These are phyloP conservation scores for Arge pagana DNA, from an alignment of 2,888 invertebrate species.

Conservation along the genomic window DNA sequence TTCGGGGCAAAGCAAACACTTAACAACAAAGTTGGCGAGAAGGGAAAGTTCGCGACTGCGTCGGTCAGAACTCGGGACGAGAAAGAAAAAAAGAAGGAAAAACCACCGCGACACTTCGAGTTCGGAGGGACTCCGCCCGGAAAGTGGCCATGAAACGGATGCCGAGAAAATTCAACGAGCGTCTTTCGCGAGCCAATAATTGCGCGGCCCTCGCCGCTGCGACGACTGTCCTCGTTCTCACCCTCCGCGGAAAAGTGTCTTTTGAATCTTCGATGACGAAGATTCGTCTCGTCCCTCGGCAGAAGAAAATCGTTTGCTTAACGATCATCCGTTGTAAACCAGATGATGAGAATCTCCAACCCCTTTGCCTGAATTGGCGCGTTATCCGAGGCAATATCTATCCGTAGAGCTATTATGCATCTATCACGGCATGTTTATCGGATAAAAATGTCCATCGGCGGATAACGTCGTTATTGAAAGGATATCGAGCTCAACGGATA, in stretches of 20 bases:
- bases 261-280: constrained; percentile 12
- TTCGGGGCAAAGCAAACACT: no score
- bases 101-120: no score
- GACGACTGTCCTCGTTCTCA: constrained; percentile 37
- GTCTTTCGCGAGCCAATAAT: constrained; percentile 55
- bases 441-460: constrained; percentile 50
- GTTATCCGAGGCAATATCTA: no score
- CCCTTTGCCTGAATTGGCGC: constrained; percentile 30
- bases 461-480: constrained; percentile 56
- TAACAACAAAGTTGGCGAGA: constrained; percentile 13
- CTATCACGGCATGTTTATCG: constrained; percentile 38
- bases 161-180: constrained; percentile 55
- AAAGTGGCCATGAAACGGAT: constrained; percentile 48
- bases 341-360: constrained; percentile 52
- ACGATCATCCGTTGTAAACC: constrained; percentile 50
- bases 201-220: no score
- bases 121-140: no score
- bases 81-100: no score
- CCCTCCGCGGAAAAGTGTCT: constrained; percentile 30
- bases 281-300: constrained; percentile 30
- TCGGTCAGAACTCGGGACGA: constrained; percentile 12
- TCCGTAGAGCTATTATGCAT: no score
- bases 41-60: constrained; percentile 5
- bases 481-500: constrained; percentile 36
- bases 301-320: constrained; percentile 51